These are phyloP conservation scores for Coranthus polyacanthus DNA, from an alignment of 2,797 vertebrate genomes.

Conservation along the genomic window DNA sequence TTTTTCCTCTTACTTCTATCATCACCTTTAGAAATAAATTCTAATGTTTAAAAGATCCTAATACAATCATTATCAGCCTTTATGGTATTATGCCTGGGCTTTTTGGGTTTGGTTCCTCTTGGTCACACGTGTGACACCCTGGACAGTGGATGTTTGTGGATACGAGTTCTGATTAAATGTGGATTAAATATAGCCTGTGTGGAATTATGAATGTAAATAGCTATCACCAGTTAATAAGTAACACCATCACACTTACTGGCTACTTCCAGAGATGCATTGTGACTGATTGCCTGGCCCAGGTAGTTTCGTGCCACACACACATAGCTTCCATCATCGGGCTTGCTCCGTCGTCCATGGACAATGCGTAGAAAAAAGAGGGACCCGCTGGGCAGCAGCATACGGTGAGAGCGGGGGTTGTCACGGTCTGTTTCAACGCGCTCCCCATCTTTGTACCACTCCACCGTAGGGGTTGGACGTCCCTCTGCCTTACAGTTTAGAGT, in stretches of 20 bases:
- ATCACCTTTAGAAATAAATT: slow-evolving; percentile 16
- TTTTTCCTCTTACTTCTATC: slow-evolving; percentile 16
- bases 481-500: slow-evolving; percentile 96
- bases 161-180: too few species aligned
- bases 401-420: slow-evolving; percentile 94
- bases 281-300: slow-evolving; percentile 94
- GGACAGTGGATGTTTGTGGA: too few species aligned
- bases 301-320: slow-evolving; percentile 96
- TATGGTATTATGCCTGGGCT: slow-evolving; percentile 4
- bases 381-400: slow-evolving; percentile 94
- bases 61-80: slow-evolving; percentile 15
- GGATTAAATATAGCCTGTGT: too few species aligned
- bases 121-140: neutral
- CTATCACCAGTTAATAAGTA: slow-evolving; percentile 50
- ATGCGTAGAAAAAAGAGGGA: slow-evolving; percentile 96
- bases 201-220: slow-evolving; percentile 51
- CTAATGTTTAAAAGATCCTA: slow-evolving; percentile 15
- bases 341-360: slow-evolving; percentile 91
- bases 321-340: slow-evolving; percentile 92
- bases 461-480: slow-evolving; percentile 90
- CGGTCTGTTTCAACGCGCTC: slow-evolving; percentile 94
- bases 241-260: slow-evolving; percentile 86
- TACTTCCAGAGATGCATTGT: slow-evolving; percentile 96
- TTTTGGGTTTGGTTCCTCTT: slow-evolving; percentile 12
- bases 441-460: slow-evolving; percentile 96